phyloP scores from a whole-genome alignment of 1,140 invertebrate genomes.

The Atta cephalotes region DNA sequence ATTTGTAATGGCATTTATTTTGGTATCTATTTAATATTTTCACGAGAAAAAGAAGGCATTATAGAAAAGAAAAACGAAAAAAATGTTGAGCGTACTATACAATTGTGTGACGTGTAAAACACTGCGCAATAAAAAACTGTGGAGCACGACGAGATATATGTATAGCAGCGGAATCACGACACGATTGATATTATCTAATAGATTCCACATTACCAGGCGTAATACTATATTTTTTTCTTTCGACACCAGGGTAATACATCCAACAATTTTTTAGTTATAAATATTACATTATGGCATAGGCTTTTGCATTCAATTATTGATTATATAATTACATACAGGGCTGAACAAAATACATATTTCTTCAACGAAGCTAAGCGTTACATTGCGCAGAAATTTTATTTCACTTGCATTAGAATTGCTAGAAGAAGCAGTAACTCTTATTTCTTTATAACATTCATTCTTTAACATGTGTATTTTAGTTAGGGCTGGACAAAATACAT shows the following conservation, averaged over 20 bases:
- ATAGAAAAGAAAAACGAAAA: background rate
- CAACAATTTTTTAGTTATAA: slow-evolving; percentile 8
- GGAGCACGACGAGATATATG: slow-evolving; percentile 30
- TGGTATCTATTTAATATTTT: slow-evolving; percentile 58
- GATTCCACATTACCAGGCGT: slow-evolving; percentile 35
- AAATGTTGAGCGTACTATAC: slow-evolving; percentile 69
- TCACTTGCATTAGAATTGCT: too few relatives aligned
- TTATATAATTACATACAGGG: background rate
- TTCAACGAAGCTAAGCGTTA: too few relatives aligned
- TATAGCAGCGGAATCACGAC: slow-evolving; percentile 29
- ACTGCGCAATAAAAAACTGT: slow-evolving; percentile 19
- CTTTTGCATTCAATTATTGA: background rate
- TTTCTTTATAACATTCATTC: too few relatives aligned
- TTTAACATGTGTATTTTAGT: too few relatives aligned
- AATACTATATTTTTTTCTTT: slow-evolving; percentile 49
- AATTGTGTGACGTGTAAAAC: slow-evolving; percentile 9
- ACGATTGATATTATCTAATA: slow-evolving; percentile 62
- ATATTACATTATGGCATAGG: background rate
- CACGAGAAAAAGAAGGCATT: background rate
- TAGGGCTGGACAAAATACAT: too few relatives aligned
- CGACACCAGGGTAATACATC: slow-evolving; percentile 78
- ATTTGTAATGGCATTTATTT: slow-evolving; percentile 15
- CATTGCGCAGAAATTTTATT: too few relatives aligned
- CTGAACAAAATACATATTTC: too few relatives aligned
- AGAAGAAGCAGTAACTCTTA: too few relatives aligned